Evolutionary conservation across 2,113 vertebrate species (phyloP).

Genomic region (Motacilla tschutschensis): DNA sequence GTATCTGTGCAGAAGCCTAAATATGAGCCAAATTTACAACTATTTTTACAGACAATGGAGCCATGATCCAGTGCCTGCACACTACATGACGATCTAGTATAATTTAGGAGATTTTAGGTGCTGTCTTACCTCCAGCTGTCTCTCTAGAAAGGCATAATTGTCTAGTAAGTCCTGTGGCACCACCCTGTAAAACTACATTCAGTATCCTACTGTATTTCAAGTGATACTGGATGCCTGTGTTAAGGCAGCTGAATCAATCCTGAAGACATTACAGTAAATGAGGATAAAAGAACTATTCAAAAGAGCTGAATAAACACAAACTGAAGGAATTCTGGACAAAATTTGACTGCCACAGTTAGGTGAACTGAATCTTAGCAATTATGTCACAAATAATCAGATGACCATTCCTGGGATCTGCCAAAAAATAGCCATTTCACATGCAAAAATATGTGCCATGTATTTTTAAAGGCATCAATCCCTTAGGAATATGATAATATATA

Average conservation of each 20-base stretch:
- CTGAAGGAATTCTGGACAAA: background rate
- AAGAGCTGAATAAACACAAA: background rate
- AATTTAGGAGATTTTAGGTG: background rate
- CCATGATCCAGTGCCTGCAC: background rate
- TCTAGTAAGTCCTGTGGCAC: background rate
- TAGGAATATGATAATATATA: background rate
- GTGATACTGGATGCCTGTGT: background rate
- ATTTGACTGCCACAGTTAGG: background rate
- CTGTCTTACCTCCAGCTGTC: background rate
- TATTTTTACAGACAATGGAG: background rate
- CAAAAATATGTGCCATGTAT: fast-evolving
- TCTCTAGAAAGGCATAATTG: background rate
- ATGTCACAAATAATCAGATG: background rate
- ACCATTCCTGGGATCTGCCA: background rate
- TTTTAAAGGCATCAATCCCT: background rate
- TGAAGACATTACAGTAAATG: background rate
- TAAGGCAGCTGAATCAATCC: background rate
- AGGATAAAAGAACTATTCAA: background rate
- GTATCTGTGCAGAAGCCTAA: background rate
- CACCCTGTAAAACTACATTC: background rate
- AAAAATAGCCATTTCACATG: background rate
- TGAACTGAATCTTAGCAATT: background rate
- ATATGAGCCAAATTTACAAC: background rate
- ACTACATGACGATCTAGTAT: background rate
- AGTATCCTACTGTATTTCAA: background rate